Evolutionary conservation across 2,797 vertebrate species (phyloP), one percentile per base, ranked within the genome.

Genomic region (Steatocranus sp.): DNA sequence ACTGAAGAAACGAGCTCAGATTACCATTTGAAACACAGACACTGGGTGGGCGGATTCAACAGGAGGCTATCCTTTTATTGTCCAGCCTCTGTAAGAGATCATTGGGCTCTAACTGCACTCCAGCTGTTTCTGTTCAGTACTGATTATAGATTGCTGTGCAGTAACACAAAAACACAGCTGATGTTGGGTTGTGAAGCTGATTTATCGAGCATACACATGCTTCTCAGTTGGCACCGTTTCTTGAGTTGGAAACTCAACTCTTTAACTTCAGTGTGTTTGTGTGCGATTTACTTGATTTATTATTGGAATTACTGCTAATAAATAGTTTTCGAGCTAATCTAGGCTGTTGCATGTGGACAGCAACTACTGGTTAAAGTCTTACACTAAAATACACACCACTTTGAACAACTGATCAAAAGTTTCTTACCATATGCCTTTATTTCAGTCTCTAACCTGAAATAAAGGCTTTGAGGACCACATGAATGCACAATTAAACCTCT

Each of bases 1-100:
- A 82, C 81, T 76, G 10, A 53, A 80, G 23, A 78, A 76, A 84
- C 38, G 23, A 83, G 70, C 51, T 76, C 41, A 54, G 14, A 88
- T 91, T 89, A 83, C 2, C 81, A 76, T 89, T 81, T 86, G 51
- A 87, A 92, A 84, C 48, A 49, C 36, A 63, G 38, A 51, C 68
- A 4, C 27, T 81, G 83, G 56, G 34, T 83, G 84, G 66, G 17
- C 17, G 25, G 43, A 38, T 81, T 82, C n/a, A 51, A 43, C 58
- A 4, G 53, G 2, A 10, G 3, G 25, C 23, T 8, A 1, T 81
- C 32, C 46, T 87, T 66, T 74, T 5, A 15, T 49, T 81, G 49
- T 76, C 75, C 41, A 56, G 6, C 38, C 41, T 73, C 17, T 54
- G 76, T 30, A 53, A 75, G 56, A 80, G 56, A 83, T 87, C 78